Base-by-base conservation (phyloP, 2,888 invertebrate species). In the Phrixothrix hirtus region DNA sequence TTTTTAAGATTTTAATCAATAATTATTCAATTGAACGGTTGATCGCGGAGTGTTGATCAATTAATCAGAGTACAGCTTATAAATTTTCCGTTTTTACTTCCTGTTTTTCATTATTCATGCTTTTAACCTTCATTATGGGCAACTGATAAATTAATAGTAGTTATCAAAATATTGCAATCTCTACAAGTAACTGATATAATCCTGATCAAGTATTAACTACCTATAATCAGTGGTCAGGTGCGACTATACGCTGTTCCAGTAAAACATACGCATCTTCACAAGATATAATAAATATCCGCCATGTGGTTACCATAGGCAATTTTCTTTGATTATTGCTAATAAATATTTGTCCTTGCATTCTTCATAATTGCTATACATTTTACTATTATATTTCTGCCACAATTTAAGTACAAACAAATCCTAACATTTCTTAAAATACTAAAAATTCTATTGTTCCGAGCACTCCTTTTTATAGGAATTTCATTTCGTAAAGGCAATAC, bases 161-260 rank as follows among this genome's bases (percentile, higher is more conserved):
- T 14, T 45, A 36, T 45, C 45, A 13, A 32, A n/a, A 26, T 29
- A 48, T 34, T 39, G 31, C 26, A 47, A 47, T 39, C 42, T 47
- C 16, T 41, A 34, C 35, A 41, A 34, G 41, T 34, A 29, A 14
- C 26, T 29, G 29, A 41, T 41, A 48, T 32, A 52, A 52, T 46
- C 41, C 52, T 38, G 48, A 47, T 53, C 43, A 32, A 43, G 34
- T 48, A 53, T 53, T 53, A 53, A 38, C 43, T 43, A 43, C 43
- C 44, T 38, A 48, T 53, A 53, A 48, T 53, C 53, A 53, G 37
- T 52, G 46, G 52, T 52, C 52, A 52, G 52, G 52, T 52, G 52
- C 52, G 52, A 52, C 39, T 14, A 11, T 35, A 42, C 11, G 46
- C 27, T 41, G 39, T 41, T 52, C 35, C 39, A 35, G 15, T 21